Conservation (phyloP, 1,140 invertebrate genomes). For the Leptinotarsa undecemlineata region DNA sequence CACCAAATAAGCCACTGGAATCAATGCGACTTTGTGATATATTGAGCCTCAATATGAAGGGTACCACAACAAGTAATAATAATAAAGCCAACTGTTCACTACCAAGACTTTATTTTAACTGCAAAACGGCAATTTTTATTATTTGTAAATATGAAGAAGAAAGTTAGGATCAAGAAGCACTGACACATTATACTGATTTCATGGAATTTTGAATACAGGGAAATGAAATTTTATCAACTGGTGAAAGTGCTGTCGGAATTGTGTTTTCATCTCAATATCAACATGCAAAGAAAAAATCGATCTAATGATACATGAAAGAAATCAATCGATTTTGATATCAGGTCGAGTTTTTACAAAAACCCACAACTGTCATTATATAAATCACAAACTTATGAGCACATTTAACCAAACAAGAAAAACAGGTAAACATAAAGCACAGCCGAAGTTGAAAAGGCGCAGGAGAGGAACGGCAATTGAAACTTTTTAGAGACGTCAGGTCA, state of each 20-base stretch:
- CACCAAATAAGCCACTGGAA: too few species aligned
- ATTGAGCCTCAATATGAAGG: too few species aligned
- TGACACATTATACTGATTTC: too few species aligned
- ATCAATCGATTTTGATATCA: neutral
- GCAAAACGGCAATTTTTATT: too few species aligned
- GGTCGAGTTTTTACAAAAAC: slow-evolving; percentile 7
- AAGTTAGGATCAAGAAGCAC: too few species aligned
- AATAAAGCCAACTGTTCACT: too few species aligned
- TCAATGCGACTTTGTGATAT: too few species aligned
- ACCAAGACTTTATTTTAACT: too few species aligned
- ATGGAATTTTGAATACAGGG: too few species aligned
- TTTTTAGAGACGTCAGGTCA: slow-evolving; percentile 4
- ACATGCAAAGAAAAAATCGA: slow-evolving; percentile 4
- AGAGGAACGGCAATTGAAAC: neutral
- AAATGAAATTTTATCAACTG: neutral
- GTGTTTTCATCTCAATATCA: neutral
- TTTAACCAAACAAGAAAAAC: slow-evolving; percentile 27
- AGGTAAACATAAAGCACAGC: slow-evolving; percentile 34
- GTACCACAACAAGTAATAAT: too few species aligned
- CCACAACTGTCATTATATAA: slow-evolving; percentile 21
- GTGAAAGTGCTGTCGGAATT: neutral
- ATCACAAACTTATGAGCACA: slow-evolving; percentile 27
- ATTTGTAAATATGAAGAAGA: too few species aligned
- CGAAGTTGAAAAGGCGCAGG: slow-evolving; percentile 26
- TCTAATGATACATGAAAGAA: neutral